These are phyloP conservation scores for Sminthurinus aureus DNA, from an alignment of 2,888 invertebrate species.

Conservation along the genomic window DNA sequence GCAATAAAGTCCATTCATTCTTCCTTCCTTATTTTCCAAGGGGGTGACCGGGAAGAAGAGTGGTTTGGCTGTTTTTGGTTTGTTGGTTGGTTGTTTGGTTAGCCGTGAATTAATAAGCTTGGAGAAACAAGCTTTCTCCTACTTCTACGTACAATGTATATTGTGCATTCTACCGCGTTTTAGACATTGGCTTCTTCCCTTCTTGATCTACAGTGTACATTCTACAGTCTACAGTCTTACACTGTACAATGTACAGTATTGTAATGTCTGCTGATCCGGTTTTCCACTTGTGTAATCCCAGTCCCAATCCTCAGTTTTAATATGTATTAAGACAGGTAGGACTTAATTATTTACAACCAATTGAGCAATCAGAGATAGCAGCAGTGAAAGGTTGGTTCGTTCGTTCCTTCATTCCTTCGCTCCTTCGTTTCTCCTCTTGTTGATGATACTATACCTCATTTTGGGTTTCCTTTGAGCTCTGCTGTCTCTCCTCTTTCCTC, in stretches of 20 bases:
- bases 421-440: neutral
- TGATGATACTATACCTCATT: conserved; percentile 13
- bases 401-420: conserved; percentile 30
- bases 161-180: too few species aligned
- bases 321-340: conserved; percentile 26
- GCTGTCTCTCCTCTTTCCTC: neutral
- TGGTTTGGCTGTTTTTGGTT: neutral
- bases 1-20: neutral
- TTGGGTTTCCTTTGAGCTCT: conserved; percentile 1
- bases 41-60: conserved; percentile 17
- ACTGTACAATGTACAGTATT: too few species aligned
- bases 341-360: conserved; percentile 45
- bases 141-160: neutral
- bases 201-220: too few species aligned
- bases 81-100: neutral
- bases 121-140: conserved; percentile 13
- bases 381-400: conserved; percentile 3
- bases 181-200: too few species aligned
- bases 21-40: neutral
- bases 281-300: too few species aligned
- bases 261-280: too few species aligned
- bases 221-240: too few species aligned
- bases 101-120: conserved; percentile 34
- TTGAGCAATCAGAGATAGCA: conserved; percentile 40
- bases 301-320: too few species aligned